phyloP scores from a whole-genome alignment of 1,140 invertebrate species.

The Penaeus chinensis region DNA sequence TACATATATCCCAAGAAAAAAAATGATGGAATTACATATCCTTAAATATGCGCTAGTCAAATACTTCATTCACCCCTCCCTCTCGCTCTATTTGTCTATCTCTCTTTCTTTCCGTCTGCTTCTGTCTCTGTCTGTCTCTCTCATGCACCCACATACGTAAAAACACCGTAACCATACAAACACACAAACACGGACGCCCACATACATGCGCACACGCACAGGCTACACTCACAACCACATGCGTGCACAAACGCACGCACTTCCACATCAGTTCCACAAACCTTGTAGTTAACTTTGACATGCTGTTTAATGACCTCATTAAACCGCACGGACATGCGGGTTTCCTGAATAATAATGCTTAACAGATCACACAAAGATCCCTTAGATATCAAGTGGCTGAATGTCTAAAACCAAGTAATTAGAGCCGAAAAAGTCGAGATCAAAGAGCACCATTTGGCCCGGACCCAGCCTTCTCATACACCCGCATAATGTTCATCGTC shows the following conservation, averaged over 20 bases:
- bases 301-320: constrained; percentile 37
- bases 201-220: not conserved
- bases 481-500: constrained; percentile 9
- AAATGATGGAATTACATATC: no score
- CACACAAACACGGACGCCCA: constrained; percentile 11
- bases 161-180: not conserved
- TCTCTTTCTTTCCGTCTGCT: no score
- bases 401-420: constrained; percentile 44
- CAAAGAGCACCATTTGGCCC: constrained; percentile 30
- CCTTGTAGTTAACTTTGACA: no score
- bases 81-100: no score
- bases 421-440: constrained; percentile 29
- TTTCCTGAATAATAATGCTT: constrained; percentile 42
- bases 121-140: no score
- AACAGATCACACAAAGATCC: constrained; percentile 33
- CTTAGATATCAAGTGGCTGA: constrained; percentile 42
- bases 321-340: constrained; percentile 24
- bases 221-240: not conserved
- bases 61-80: no score
- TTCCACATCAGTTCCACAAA: no score
- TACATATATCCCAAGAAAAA: no score
- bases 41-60: no score
- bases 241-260: no score
- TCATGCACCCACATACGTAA: constrained; percentile 11
- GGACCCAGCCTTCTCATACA: constrained; percentile 5